Evolutionary conservation across 2,888 invertebrate genomes (phyloP), one percentile per base, ranked within the genome.

Genomic region (Baccha elongata): DNA sequence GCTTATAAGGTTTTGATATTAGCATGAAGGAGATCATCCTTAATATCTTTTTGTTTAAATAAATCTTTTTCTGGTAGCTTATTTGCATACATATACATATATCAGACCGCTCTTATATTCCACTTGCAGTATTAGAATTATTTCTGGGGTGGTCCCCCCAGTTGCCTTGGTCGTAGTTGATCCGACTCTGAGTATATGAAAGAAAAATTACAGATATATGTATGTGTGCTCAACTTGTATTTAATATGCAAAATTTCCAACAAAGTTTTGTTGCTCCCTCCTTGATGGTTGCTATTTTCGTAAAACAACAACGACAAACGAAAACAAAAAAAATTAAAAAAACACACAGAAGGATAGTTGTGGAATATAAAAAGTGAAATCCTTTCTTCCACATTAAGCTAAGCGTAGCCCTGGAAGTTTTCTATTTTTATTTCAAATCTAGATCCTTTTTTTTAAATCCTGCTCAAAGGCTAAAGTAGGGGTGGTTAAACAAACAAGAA

Each of bases 391-490:
- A 29, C 37, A 17, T 71, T 55, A 35, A 42, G 71, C 76, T 48
- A 42, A 32, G 71, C 76, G 46, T 71, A 71, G 64, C 75, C 52
- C 52, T 78, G 58, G 72, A 78, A 58, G 42, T 35, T 50, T 73
- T 72, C 35, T 72, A 65, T 73, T 73, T 73, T 58, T 67, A 67
- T 78, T 71, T 50, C 35, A 60, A 60, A 58, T 37, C 46, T 32
- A 67, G 40, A 60, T 67, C 50, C 32, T 21, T 19, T 40, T 32
- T 8, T 40, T 40, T 21, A 21, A 15, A 21, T 32, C 8, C 32
- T n/a, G 26, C 26, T 26, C 15, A 17, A 44, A 17, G 48, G 19
- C 5, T 19, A n/a, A n/a, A n/a, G 40, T 15, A 11, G 21, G 13
- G 48, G 2, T 21, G 60, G 29, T 40, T 23, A 26, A 42, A 42